Evolutionary conservation across 1,140 invertebrate genomes (phyloP).

Genomic region (Eueides isabella): DNA sequence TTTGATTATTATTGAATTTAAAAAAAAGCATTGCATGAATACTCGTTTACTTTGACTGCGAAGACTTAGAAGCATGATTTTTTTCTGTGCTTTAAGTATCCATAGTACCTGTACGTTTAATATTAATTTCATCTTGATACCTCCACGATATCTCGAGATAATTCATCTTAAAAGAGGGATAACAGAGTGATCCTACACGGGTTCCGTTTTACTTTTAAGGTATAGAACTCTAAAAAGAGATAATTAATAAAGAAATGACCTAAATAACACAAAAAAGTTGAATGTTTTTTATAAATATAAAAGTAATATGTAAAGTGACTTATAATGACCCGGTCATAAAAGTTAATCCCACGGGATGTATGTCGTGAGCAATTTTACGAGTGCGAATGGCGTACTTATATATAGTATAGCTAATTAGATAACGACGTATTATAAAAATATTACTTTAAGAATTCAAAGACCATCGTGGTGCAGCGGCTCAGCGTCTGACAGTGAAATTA

Average conservation of each 20-base stretch:
- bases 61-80: background rate
- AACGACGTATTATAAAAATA: background rate
- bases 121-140: no score
- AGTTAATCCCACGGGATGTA: background rate
- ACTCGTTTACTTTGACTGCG: no score
- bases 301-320: background rate
- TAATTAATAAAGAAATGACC: background rate
- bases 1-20: no score
- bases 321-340: background rate
- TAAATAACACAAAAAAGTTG: background rate
- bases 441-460: no score
- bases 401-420: background rate
- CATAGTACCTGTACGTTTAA: no score
- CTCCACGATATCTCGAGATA: no score
- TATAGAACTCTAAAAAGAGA: background rate
- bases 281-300: background rate
- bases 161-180: background rate
- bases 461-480: no score
- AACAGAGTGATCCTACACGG: background rate
- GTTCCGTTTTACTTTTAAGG: background rate
- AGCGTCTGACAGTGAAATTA: no score
- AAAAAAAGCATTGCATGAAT: no score
- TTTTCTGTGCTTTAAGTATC: background rate
- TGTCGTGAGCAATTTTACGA: background rate
- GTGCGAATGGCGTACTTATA: background rate